These are phyloP conservation scores for Xestoiulus laeticollis DNA, from an alignment of 2,888 invertebrate genomes.

Conservation along the genomic window DNA sequence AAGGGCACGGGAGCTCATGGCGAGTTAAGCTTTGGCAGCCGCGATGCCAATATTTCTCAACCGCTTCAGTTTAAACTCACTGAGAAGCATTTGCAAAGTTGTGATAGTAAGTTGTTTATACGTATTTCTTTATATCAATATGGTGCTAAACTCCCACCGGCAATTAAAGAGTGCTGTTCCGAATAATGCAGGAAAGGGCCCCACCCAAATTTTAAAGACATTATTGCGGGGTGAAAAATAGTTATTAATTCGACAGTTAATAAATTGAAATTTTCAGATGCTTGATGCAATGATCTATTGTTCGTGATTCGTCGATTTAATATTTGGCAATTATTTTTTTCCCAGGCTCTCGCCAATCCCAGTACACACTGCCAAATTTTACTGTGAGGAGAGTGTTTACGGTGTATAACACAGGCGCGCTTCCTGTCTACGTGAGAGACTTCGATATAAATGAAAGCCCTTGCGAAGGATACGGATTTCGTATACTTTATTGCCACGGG, in stretches of 20 bases:
- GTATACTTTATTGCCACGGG: constrained; percentile 77
- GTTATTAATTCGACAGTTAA: too few relatives aligned
- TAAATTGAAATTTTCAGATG: too few relatives aligned
- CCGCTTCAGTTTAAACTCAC: constrained; percentile 84
- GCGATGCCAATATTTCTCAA: constrained; percentile 78
- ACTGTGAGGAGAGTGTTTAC: constrained; percentile 83
- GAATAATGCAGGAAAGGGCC: too few relatives aligned
- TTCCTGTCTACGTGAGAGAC: constrained; percentile 79
- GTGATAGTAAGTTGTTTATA: constrained; percentile 69
- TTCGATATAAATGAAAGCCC: constrained; percentile 73
- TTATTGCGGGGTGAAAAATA: too few relatives aligned
- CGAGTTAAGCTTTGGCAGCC: constrained; percentile 86
- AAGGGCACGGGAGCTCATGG: constrained; percentile 86
- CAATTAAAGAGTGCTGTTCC: too few relatives aligned
- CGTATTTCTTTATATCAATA: too few relatives aligned
- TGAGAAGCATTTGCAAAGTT: constrained; percentile 72
- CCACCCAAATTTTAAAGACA: too few relatives aligned
- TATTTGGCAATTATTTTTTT: background rate
- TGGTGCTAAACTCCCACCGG: too few relatives aligned
- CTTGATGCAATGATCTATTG: too few relatives aligned
- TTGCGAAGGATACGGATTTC: constrained; percentile 79
- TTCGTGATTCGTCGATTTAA: too few relatives aligned
- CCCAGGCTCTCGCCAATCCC: constrained; percentile 57
- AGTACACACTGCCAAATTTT: constrained; percentile 71
- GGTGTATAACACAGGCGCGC: constrained; percentile 88